Conservation (phyloP, 2,113 vertebrate genomes). For the Progne subis region DNA sequence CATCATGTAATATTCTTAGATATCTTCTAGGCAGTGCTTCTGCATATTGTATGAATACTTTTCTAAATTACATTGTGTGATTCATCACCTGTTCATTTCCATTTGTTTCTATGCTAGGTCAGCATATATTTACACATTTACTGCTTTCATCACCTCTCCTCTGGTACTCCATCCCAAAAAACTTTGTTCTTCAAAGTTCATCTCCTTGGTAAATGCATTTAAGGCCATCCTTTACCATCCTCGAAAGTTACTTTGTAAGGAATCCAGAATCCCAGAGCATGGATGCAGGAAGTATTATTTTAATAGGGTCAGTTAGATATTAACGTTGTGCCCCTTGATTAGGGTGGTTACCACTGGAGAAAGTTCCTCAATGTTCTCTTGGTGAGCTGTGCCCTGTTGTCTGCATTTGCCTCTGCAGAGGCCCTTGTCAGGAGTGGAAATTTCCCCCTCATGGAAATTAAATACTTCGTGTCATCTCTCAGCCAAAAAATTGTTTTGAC, state of each 20-base stretch:
- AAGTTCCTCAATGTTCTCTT: accelerated
- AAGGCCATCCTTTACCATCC: neutral
- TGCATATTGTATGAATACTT: neutral
- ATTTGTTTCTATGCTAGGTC: neutral
- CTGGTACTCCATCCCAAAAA: neutral
- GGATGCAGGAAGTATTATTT: neutral
- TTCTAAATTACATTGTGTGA: neutral
- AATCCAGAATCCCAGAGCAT: neutral
- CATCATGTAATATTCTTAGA: neutral
- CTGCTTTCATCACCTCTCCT: neutral
- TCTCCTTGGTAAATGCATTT: neutral
- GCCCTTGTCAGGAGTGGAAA: neutral
- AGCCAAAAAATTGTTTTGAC: neutral
- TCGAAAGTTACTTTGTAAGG: neutral
- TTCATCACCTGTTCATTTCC: neutral
- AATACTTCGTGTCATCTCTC: neutral
- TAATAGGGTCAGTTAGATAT: neutral
- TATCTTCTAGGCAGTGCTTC: neutral
- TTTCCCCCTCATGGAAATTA: neutral
- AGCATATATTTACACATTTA: neutral
- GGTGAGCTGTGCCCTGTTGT: neutral
- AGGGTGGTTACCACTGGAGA: neutral
- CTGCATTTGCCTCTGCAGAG: neutral
- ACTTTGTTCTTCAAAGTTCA: neutral
- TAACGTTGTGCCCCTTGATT: neutral